These are phyloP conservation scores for Actias luna DNA, from an alignment of 2,888 invertebrate genomes.

Conservation along the genomic window DNA sequence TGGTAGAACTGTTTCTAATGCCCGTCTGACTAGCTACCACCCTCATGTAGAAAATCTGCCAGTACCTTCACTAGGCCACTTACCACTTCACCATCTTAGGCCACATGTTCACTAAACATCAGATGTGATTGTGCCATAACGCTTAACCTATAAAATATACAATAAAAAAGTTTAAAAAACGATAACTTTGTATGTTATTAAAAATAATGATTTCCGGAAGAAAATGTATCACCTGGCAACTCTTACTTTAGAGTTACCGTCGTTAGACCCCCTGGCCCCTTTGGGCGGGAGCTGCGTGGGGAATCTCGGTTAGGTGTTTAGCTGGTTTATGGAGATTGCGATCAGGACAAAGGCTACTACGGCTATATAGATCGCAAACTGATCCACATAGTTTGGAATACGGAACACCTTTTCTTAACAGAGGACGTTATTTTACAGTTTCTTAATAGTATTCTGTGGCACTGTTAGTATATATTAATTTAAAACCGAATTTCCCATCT, in stretches of 20 bases:
- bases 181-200: neutral
- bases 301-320: slow-evolving; percentile 76
- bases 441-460: neutral
- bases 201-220: neutral
- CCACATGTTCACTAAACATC: too few species aligned
- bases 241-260: neutral
- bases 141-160: too few species aligned
- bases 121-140: too few species aligned
- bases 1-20: too few species aligned
- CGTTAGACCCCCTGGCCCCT: slow-evolving; percentile 23
- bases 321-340: slow-evolving; percentile 80
- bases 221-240: neutral
- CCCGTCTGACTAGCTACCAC: too few species aligned
- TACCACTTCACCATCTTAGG: too few species aligned
- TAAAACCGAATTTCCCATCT: neutral
- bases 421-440: slow-evolving; percentile 27
- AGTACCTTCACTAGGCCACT: too few species aligned
- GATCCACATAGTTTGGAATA: slow-evolving; percentile 53
- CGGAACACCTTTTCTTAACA: slow-evolving; percentile 33
- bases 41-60: too few species aligned
- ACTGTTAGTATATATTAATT: neutral
- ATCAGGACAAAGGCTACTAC: slow-evolving; percentile 76
- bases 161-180: neutral
- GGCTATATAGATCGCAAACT: slow-evolving; percentile 61
- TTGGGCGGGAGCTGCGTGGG: slow-evolving; percentile 48